These are phyloP conservation scores for Hypocryptadius cinnamomeus DNA, from an alignment of 2,113 vertebrate genomes.

Conservation along the genomic window DNA sequence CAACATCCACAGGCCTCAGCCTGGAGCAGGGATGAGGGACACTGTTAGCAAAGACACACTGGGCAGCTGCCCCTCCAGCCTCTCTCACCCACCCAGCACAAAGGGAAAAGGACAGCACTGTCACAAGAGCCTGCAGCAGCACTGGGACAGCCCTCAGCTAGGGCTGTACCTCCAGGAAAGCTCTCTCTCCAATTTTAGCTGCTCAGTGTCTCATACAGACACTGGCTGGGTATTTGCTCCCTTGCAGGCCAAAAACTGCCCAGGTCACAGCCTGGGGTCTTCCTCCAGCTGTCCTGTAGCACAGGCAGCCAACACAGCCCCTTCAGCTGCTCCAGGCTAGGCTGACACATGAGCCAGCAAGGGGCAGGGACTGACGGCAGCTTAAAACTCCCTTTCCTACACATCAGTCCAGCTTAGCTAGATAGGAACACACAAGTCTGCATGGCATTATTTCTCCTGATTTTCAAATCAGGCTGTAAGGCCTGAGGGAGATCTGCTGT, in stretches of 20 bases:
- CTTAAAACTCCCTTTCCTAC: neutral
- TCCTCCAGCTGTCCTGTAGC: neutral
- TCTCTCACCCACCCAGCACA: neutral
- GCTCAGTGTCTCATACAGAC: neutral
- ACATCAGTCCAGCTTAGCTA: neutral
- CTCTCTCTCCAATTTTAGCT: neutral
- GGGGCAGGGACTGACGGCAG: neutral
- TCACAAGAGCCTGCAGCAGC: neutral
- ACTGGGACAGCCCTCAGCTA: neutral
- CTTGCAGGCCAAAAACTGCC: neutral
- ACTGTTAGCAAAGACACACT: neutral
- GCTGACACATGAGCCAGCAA: neutral
- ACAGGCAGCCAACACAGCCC: neutral
- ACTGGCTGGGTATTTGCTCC: neutral
- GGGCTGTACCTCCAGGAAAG: neutral
- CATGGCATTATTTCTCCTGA: neutral
- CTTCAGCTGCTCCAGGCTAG: neutral
- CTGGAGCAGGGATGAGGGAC: slow-evolving; percentile 55
- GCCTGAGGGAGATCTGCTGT: neutral
- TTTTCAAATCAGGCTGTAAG: neutral
- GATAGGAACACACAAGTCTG: neutral
- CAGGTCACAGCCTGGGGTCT: neutral
- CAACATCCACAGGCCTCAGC: slow-evolving; percentile 91
- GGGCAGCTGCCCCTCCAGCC: neutral
- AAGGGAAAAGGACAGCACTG: neutral